These are phyloP conservation scores for Eustalomyia histrio DNA, from an alignment of 2,888 invertebrate species.

Conservation along the genomic window DNA sequence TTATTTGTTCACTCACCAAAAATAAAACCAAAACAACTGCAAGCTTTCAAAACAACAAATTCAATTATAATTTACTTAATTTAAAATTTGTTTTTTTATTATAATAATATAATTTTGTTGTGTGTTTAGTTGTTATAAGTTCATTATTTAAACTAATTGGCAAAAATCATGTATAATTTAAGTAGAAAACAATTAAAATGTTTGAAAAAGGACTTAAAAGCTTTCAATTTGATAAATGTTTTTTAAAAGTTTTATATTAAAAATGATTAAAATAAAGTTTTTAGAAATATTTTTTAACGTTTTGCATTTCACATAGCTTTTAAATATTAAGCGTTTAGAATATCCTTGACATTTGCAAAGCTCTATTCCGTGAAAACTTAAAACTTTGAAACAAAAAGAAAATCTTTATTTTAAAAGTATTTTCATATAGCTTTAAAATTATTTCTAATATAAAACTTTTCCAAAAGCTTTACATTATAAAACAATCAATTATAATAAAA, in stretches of 20 bases:
- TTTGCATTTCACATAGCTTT: background rate
- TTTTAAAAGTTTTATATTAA: background rate
- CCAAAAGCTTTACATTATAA: background rate
- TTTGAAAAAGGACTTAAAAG: background rate
- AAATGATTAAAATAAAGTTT: background rate
- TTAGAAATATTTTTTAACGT: background rate
- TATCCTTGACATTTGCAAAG: background rate
- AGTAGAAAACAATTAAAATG: constrained; percentile 25
- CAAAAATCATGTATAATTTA: constrained; percentile 29
- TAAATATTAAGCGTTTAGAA: too few relatives aligned
- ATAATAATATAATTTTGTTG: constrained; percentile 39
- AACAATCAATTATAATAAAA: too few relatives aligned
- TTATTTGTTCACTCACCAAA: constrained; percentile 68
- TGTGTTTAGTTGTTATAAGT: constrained; percentile 25
- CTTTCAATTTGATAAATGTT: background rate
- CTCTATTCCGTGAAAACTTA: background rate
- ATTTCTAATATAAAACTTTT: background rate
- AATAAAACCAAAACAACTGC: constrained; percentile 43
- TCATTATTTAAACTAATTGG: constrained; percentile 51
- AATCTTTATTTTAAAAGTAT: background rate
- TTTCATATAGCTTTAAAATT: too few relatives aligned
- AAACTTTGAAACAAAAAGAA: background rate
- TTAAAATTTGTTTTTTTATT: constrained; percentile 40
- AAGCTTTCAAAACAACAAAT: constrained; percentile 64
- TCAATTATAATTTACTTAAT: constrained; percentile 40